A percentile compares a stretch with the other conserved stretches of the same genome.
Conservation (phyloP, 2,888 invertebrate species). For the Watsonalla cultraria region DNA sequence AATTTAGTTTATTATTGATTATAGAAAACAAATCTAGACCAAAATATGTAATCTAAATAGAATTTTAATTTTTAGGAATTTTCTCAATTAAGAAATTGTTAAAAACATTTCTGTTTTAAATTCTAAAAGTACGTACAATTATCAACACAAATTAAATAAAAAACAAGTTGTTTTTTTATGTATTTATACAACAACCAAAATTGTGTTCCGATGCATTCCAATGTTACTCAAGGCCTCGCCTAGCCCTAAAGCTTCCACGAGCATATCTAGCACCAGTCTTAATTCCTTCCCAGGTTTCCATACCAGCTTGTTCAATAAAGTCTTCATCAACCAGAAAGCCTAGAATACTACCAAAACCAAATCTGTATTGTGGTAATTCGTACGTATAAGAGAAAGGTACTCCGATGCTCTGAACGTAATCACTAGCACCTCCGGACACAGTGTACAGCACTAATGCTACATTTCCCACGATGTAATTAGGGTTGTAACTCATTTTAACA, state of each 20-base stretch:
- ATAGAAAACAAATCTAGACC: too few species aligned
- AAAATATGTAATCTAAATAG: too few species aligned
- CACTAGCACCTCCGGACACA: constrained; percentile 81
- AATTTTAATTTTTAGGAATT: too few species aligned
- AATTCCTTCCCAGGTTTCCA: constrained; percentile 80
- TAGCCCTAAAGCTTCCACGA: constrained; percentile 14
- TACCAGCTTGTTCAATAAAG: constrained; percentile 77
- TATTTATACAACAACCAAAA: too few species aligned
- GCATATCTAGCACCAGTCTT: constrained; percentile 66
- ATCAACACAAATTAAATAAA: too few species aligned
- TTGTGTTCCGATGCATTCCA: too few species aligned
- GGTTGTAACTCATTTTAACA: constrained; percentile 58
- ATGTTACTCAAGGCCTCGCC: not conserved
- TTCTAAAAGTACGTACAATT: too few species aligned
- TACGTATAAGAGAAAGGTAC: constrained; percentile 79
- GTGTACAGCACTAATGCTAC: constrained; percentile 68
- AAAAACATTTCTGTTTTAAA: too few species aligned
- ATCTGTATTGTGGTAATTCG: constrained; percentile 74
- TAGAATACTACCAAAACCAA: constrained; percentile 37
- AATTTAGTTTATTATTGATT: too few species aligned
- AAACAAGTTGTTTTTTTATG: too few species aligned
- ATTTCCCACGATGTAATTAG: constrained; percentile 71
- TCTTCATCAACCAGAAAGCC: constrained; percentile 78
- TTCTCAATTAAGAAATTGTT: too few species aligned
- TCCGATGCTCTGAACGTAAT: constrained; percentile 76